These are phyloP conservation scores for Drosophila flavopinicola DNA, from an alignment of 2,888 invertebrate species.

Conservation along the genomic window DNA sequence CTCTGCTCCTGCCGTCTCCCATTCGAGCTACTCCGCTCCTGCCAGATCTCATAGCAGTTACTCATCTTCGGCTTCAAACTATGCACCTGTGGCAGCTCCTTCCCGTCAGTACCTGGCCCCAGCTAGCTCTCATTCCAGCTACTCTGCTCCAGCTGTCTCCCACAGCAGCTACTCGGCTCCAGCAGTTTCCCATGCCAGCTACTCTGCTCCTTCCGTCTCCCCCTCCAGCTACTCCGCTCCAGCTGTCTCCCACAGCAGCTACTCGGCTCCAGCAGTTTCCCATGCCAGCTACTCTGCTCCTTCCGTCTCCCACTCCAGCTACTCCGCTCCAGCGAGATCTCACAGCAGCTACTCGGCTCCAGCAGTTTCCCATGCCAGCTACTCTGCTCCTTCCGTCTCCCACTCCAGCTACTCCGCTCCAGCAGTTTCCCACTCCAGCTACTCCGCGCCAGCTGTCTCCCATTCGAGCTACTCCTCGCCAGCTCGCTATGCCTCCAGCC, in stretches of 20 bases:
- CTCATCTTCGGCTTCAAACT: slow-evolving; percentile 19
- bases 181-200: slow-evolving; percentile 3
- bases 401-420: slow-evolving; percentile 15
- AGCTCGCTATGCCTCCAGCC: slow-evolving; percentile 31
- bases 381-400: slow-evolving; percentile 19
- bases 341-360: slow-evolving; percentile 38
- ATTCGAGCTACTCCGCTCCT: slow-evolving; percentile 24
- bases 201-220: too few species aligned
- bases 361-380: slow-evolving; percentile 38
- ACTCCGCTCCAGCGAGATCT: slow-evolving; percentile 1
- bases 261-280: too few species aligned
- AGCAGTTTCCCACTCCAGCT: background rate
- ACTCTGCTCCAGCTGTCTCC: slow-evolving; percentile 3
- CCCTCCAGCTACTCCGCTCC: slow-evolving; percentile 17
- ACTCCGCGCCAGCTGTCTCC: slow-evolving; percentile 9
- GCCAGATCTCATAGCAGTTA: slow-evolving; percentile 10
- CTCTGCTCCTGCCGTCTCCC: slow-evolving; percentile 21
- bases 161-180: slow-evolving; percentile 20
- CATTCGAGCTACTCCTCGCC: slow-evolving; percentile 15
- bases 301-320: background rate
- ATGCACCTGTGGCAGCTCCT: slow-evolving; percentile 21
- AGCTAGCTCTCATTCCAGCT: slow-evolving; percentile 8
- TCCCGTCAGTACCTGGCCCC: slow-evolving; percentile 15
- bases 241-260: slow-evolving; percentile 18
- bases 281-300: slow-evolving; percentile 6